Evolutionary conservation across 1,140 invertebrate species (phyloP).

Genomic region (Pachyrhynchus sulphureomaculatus): DNA sequence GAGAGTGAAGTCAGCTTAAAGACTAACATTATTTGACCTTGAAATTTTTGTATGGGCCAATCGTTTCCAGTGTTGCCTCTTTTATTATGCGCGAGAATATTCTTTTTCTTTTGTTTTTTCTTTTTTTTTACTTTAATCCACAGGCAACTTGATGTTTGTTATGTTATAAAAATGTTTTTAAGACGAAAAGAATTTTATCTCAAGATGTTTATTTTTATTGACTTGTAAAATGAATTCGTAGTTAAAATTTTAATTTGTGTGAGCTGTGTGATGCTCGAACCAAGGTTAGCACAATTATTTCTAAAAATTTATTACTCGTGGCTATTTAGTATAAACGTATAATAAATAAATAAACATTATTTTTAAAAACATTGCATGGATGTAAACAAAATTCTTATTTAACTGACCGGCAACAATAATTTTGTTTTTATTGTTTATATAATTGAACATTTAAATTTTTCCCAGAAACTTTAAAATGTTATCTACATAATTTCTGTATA

Average conservation of each 20-base stretch:
- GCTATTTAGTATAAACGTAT: not conserved
- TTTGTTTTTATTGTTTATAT: too few relatives aligned
- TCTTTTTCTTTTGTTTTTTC: too few relatives aligned
- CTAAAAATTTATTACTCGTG: constrained; percentile 11
- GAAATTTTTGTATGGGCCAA: constrained; percentile 10
- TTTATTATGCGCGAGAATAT: not conserved
- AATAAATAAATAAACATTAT: not conserved
- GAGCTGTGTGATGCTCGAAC: not conserved
- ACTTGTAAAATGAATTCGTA: not conserved
- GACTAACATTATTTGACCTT: not conserved
- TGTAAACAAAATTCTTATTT: not conserved
- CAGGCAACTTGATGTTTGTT: too few relatives aligned
- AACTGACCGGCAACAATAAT: not conserved
- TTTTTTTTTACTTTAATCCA: too few relatives aligned
- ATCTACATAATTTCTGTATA: too few relatives aligned
- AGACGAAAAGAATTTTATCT: too few relatives aligned
- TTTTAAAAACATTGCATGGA: not conserved
- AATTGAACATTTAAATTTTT: too few relatives aligned
- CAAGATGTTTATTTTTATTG: constrained; percentile 3
- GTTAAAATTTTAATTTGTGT: too few relatives aligned
- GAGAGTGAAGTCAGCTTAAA: not conserved
- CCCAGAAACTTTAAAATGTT: too few relatives aligned
- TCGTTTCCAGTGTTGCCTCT: not conserved
- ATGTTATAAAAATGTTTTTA: too few relatives aligned
- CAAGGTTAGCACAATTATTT: constrained; percentile 15